These are phyloP conservation scores for Octomys mimax DNA, from an alignment of 2,797 vertebrate species.

Conservation along the genomic window DNA sequence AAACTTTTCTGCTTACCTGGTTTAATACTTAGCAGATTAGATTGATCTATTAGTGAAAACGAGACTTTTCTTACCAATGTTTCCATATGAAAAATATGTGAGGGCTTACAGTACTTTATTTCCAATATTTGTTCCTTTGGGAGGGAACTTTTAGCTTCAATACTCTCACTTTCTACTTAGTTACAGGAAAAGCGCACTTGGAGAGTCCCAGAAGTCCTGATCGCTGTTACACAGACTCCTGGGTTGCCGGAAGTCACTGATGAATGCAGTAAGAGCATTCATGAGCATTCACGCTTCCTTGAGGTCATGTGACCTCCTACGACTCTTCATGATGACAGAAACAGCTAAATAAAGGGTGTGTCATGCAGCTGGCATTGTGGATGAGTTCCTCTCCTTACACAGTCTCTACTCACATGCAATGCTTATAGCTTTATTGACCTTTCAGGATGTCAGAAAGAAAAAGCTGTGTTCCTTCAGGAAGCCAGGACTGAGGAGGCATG, in stretches of 20 bases:
- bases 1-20: slow-evolving; percentile 81
- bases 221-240: not conserved
- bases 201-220: not conserved
- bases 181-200: not conserved
- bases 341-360: not conserved
- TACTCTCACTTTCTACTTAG: not conserved
- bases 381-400: not conserved
- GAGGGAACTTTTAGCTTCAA: not conserved
- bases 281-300: not conserved
- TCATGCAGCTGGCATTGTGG: not conserved
- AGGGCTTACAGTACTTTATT: slow-evolving; percentile 71
- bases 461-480: not conserved
- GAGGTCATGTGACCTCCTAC: not conserved
- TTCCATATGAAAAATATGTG: slow-evolving; percentile 67
- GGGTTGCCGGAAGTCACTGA: not conserved
- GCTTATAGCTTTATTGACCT: not conserved
- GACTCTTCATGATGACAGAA: not conserved
- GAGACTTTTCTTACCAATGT: slow-evolving; percentile 73
- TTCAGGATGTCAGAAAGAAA: slow-evolving; percentile 33
- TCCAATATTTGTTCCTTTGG: slow-evolving; percentile 52
- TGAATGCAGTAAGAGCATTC: not conserved
- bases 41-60: slow-evolving; percentile 81
- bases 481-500: not conserved
- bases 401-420: not conserved
- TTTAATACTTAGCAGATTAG: slow-evolving; percentile 84